Evolutionary conservation across 2,888 invertebrate genomes (phyloP).

Genomic region (Nesidiocoris tenuis): DNA sequence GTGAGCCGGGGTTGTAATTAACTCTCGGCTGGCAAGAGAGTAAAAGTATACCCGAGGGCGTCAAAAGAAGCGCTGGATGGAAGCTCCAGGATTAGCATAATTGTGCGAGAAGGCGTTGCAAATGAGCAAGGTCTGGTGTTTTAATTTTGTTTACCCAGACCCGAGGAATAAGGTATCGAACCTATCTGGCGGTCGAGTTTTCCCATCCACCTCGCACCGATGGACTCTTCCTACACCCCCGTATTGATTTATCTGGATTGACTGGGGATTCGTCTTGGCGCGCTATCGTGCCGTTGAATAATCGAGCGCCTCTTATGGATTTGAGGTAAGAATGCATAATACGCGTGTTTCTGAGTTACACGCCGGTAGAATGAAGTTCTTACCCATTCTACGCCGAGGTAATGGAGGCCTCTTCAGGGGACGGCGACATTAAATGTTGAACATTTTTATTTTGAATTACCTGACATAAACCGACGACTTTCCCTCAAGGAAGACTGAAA

Average conservation of each 20-base stretch:
- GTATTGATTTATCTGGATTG: neutral
- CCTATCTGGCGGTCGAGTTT: conserved; percentile 1
- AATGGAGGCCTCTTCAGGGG: no score
- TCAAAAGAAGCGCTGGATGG: conserved; percentile 1
- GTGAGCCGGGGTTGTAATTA: neutral
- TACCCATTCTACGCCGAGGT: no score
- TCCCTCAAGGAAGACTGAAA: no score
- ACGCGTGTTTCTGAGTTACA: no score
- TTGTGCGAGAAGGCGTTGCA: conserved; percentile 12
- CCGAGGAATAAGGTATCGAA: neutral
- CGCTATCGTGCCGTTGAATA: neutral
- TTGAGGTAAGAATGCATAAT: no score
- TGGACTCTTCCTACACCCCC: neutral
- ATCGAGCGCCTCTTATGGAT: no score
- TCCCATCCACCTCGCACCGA: neutral
- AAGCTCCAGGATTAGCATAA: conserved; percentile 12
- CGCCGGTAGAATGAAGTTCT: no score
- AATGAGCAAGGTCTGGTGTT: conserved; percentile 8
- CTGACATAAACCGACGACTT: no score
- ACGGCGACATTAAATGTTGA: no score
- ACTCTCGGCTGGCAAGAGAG: neutral
- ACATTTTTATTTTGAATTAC: no score
- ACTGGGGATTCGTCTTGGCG: neutral
- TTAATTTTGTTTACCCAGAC: conserved; percentile 9
- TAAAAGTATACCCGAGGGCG: neutral